A percentile compares a stretch with the other conserved stretches of the same genome.
Conservation (phyloP, 2,797 vertebrate genomes). For the Mormyrops boulengeri region DNA sequence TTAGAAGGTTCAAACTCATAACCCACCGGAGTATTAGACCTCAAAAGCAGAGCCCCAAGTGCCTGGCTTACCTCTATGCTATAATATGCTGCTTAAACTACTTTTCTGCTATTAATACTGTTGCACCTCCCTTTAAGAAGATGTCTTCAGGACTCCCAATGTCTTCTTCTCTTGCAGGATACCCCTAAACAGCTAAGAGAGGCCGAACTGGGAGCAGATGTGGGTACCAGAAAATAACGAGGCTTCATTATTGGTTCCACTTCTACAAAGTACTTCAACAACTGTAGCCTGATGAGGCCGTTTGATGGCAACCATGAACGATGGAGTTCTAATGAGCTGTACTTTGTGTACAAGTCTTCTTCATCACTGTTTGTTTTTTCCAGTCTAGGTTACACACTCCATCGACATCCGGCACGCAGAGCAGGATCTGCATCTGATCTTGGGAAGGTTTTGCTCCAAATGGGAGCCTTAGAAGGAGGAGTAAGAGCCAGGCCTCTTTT, state of each 20-base stretch:
- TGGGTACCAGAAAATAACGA: neutral
- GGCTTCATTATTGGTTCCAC: neutral
- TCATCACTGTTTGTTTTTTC: neutral
- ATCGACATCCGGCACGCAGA: neutral
- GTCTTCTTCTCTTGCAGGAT: neutral
- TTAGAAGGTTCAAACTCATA: neutral
- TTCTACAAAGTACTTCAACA: neutral
- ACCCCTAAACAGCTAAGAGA: neutral
- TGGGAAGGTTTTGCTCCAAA: neutral
- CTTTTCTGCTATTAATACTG: neutral
- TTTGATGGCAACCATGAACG: neutral
- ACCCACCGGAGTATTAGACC: neutral
- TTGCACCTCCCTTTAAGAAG: neutral
- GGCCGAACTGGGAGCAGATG: neutral
- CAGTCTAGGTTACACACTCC: neutral
- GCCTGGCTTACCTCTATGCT: neutral
- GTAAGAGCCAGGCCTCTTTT: neutral
- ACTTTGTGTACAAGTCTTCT: neutral
- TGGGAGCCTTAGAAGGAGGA: neutral
- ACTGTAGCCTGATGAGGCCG: neutral
- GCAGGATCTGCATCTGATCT: constrained; percentile 8
- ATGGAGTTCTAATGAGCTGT: neutral
- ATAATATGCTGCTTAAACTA: neutral
- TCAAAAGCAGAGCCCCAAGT: neutral
- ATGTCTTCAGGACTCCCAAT: neutral